Conservation (phyloP, 2,888 invertebrate species). For the Conomelus anceps region DNA sequence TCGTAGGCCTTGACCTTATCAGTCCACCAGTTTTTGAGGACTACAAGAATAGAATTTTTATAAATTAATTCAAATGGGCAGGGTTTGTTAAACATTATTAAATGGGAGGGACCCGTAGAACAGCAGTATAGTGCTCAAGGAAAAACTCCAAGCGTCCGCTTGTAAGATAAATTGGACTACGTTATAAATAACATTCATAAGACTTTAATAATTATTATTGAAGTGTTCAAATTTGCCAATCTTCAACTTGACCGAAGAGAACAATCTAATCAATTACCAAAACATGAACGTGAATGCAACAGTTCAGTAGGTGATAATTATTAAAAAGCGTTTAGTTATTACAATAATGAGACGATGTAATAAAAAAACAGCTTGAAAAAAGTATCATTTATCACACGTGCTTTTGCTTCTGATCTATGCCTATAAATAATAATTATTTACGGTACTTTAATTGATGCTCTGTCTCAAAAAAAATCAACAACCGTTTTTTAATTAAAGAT, state of each 20-base stretch:
- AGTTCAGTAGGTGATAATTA: neutral
- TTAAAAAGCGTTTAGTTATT: neutral
- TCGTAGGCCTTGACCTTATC: neutral
- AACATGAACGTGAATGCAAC: neutral
- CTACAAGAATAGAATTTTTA: neutral
- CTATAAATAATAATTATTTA: neutral
- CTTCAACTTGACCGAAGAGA: neutral
- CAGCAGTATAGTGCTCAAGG: neutral
- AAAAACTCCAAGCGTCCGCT: neutral
- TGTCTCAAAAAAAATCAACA: neutral
- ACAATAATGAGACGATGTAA: neutral
- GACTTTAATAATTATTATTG: neutral
- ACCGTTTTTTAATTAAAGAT: neutral
- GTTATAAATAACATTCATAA: neutral
- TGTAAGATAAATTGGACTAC: neutral
- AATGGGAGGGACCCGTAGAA: neutral
- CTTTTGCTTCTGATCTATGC: too few species aligned
- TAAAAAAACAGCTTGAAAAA: neutral
- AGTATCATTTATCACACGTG: neutral
- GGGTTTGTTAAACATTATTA: neutral
- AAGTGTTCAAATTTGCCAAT: neutral
- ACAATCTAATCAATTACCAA: neutral
- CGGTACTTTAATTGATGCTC: neutral
- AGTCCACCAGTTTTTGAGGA: neutral
- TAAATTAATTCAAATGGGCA: neutral